Evolutionary conservation across 2,797 vertebrate genomes (phyloP).

Genomic region (Acipenser ruthenus): DNA sequence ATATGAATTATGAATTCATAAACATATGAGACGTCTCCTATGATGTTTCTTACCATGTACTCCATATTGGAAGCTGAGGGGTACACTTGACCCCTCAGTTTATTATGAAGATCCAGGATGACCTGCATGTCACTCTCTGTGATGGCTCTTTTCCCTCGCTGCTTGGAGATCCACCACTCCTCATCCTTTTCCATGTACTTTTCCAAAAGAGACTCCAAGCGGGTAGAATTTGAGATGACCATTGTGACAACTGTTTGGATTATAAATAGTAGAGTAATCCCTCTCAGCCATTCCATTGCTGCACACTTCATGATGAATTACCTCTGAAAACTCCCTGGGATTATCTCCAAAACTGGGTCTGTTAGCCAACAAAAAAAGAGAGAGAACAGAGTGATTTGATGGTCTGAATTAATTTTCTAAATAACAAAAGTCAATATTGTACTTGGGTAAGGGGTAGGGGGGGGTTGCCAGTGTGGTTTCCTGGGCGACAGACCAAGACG

Average conservation of each 20-base stretch:
- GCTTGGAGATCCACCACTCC: conserved; percentile 79
- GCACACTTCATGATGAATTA: conserved; percentile 65
- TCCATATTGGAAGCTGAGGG: conserved; percentile 95
- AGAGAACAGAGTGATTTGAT: conserved; percentile 26
- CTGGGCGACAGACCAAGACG: conserved; percentile 11
- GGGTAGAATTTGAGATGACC: conserved; percentile 76
- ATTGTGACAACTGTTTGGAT: conserved; percentile 62
- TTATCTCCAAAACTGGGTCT: conserved; percentile 45
- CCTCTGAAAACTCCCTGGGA: conserved; percentile 39
- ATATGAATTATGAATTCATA: no score
- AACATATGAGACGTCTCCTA: no score
- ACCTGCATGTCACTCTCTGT: conserved; percentile 83
- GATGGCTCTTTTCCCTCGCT: conserved; percentile 87
- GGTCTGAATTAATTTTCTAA: conserved; percentile 31
- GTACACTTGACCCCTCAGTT: conserved; percentile 87
- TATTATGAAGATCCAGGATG: conserved; percentile 95
- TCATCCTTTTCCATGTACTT: conserved; percentile 85
- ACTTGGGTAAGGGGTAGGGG: conserved; percentile 23
- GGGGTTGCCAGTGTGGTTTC: conserved; percentile 20
- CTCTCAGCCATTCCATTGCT: conserved; percentile 54
- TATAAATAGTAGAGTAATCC: conserved; percentile 67
- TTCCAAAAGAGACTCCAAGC: conserved; percentile 77
- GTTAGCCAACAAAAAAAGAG: conserved; percentile 43
- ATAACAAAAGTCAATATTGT: conserved; percentile 42
- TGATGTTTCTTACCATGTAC: conserved; percentile 82